Conservation (phyloP, 2,888 invertebrate species). For the Mesoligia furuncula region DNA sequence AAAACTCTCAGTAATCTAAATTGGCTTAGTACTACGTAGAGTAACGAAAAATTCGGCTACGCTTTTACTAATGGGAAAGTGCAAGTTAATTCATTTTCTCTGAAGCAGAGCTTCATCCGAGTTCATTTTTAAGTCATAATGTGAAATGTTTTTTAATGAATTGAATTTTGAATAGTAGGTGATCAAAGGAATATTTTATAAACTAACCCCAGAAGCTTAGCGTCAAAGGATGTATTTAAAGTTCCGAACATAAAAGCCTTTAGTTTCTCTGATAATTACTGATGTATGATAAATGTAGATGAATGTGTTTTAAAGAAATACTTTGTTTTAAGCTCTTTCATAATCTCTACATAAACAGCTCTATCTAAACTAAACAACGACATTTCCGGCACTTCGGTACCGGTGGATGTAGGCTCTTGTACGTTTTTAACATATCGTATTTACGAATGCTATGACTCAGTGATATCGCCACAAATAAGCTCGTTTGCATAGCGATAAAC, state of each 20-base stretch:
- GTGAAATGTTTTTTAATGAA: background rate
- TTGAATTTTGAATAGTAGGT: background rate
- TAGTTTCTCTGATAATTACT: background rate
- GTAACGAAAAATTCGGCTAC: constrained; percentile 17
- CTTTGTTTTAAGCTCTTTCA: constrained; percentile 21
- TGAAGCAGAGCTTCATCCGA: constrained; percentile 6
- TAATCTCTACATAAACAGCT: constrained; percentile 41
- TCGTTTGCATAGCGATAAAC: constrained; percentile 83
- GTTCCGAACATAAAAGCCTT: background rate
- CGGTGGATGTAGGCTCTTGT: constrained; percentile 56
- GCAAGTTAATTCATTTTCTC: constrained; percentile 9
- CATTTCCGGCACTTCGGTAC: constrained; percentile 55
- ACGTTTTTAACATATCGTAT: constrained; percentile 61
- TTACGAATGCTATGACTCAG: constrained; percentile 76
- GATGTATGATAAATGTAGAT: background rate
- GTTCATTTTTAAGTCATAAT: constrained; percentile 3
- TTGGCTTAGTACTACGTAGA: constrained; percentile 27
- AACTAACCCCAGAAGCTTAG: background rate
- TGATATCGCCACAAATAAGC: constrained; percentile 79
- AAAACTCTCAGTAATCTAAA: constrained; percentile 35
- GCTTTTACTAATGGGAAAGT: constrained; percentile 17
- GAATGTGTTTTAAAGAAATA: constrained; percentile 1
- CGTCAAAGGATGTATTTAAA: background rate
- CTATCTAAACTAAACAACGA: constrained; percentile 61
- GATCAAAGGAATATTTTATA: background rate